phyloP scores from a whole-genome alignment of 1,140 invertebrate genomes.

The Helicoverpa zea region DNA sequence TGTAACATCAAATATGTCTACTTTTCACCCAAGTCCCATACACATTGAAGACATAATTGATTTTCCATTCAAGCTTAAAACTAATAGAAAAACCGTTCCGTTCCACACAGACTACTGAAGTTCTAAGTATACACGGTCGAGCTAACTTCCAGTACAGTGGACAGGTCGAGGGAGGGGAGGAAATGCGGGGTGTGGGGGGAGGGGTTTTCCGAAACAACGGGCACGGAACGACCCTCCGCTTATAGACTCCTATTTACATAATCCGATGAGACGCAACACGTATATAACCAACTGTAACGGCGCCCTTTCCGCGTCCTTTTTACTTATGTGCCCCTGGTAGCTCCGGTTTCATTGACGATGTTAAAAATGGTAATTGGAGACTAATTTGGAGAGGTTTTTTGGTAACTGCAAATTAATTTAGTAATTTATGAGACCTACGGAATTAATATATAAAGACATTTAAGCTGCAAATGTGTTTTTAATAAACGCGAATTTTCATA shows the following conservation, averaged over 20 bases:
- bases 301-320: conserved; percentile 40
- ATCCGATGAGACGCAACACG: conserved; percentile 50
- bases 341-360: conserved; percentile 1
- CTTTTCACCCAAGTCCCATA: too few species aligned
- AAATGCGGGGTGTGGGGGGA: not conserved
- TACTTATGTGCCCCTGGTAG: conserved; percentile 9
- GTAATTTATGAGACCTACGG: too few species aligned
- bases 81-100: not conserved
- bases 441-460: too few species aligned
- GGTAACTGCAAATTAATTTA: not conserved
- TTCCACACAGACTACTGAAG: conserved; percentile 1
- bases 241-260: conserved; percentile 56
- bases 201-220: conserved; percentile 53
- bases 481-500: too few species aligned
- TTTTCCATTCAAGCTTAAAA: not conserved
- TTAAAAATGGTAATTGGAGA: not conserved
- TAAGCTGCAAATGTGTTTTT: too few species aligned
- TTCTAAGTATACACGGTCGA: conserved; percentile 40
- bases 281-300: conserved; percentile 44
- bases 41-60: not conserved
- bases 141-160: conserved; percentile 52
- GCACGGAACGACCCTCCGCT: conserved; percentile 50
- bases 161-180: conserved; percentile 31
- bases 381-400: not conserved
- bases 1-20: too few species aligned